phyloP scores from a whole-genome alignment of 2,113 vertebrate species.

The Osmerus mordax region DNA sequence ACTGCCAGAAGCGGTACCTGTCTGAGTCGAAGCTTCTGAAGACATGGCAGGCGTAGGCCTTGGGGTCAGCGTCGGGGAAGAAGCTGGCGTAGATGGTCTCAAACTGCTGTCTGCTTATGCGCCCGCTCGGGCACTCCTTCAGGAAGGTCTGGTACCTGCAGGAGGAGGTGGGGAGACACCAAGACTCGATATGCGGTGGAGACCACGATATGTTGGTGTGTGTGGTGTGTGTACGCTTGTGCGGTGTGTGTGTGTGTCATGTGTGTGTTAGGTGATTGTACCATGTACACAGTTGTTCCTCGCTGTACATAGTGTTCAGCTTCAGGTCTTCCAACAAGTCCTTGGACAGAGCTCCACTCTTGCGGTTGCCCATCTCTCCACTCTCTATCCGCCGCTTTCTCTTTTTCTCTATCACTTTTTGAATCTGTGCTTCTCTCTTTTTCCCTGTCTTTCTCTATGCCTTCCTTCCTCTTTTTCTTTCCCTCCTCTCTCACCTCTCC shows the following conservation, averaged over 20 bases:
- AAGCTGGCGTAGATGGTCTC: constrained; percentile 58
- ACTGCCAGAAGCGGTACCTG: not conserved
- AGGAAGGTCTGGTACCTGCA: constrained; percentile 10
- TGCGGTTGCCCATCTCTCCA: not conserved
- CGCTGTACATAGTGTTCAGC: constrained; percentile 8
- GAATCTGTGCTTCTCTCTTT: not conserved
- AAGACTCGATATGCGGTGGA: not conserved
- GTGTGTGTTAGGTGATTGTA: not conserved
- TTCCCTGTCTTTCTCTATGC: not conserved
- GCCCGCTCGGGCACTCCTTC: constrained; percentile 8
- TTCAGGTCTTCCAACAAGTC: not conserved
- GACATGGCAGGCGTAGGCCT: constrained; percentile 58
- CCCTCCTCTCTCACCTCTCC: not conserved
- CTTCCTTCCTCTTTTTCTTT: not conserved
- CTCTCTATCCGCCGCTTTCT: not conserved
- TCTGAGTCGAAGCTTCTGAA: constrained; percentile 52
- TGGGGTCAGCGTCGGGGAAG: constrained; percentile 57
- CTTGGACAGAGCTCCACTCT: constrained; percentile 1
- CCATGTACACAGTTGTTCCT: constrained; percentile 3
- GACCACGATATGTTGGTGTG: not conserved
- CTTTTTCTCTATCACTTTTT: not conserved
- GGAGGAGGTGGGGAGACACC: not conserved
- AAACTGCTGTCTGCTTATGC: constrained; percentile 41
- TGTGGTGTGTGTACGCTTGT: not conserved
- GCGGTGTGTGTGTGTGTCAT: not conserved